Conservation (phyloP, 2,797 vertebrate species). For the Phrynocephalus forsythii region DNA sequence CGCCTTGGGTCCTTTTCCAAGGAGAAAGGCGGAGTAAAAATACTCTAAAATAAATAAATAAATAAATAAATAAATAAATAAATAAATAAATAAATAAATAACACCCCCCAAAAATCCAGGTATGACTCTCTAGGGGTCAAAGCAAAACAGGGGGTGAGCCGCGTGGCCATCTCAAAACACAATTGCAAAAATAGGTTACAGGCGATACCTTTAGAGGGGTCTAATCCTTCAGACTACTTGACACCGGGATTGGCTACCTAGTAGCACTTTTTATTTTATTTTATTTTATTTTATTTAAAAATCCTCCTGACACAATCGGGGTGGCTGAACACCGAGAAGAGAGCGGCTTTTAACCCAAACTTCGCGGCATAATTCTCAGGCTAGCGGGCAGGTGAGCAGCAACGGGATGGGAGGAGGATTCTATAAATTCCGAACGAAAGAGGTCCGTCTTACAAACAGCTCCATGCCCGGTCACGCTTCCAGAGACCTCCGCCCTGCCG, state of each 20-base stretch:
- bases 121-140: background rate
- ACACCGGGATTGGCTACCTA: background rate
- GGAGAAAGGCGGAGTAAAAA: too few relatives aligned
- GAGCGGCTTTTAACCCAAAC: background rate
- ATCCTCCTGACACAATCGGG: background rate
- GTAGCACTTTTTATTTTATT: background rate
- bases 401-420: background rate
- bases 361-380: background rate
- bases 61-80: too few relatives aligned
- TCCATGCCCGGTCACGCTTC: background rate
- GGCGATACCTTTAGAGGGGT: background rate
- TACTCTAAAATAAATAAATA: too few relatives aligned
- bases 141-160: too few relatives aligned
- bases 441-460: background rate
- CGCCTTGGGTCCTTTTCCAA: too few relatives aligned
- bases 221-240: background rate
- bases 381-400: too few relatives aligned
- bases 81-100: too few relatives aligned
- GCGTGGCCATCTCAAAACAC: too few relatives aligned
- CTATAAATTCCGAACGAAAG: background rate
- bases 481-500: background rate
- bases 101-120: background rate
- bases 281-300: background rate
- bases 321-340: background rate
- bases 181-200: too few relatives aligned